Conservation (phyloP, 1,140 invertebrate genomes). For the Leptinotarsa defecta region DNA sequence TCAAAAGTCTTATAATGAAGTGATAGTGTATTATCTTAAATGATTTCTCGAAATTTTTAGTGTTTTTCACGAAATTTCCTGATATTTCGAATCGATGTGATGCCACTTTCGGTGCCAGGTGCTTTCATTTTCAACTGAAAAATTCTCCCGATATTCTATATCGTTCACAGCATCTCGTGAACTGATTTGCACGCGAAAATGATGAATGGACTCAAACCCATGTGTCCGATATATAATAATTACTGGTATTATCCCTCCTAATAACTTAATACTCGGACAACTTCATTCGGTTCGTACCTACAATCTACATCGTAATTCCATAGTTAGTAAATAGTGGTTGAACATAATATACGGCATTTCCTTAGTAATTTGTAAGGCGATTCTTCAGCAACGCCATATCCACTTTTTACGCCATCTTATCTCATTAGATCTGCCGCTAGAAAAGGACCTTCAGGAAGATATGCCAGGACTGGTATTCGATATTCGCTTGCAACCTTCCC, state of each 20-base stretch:
- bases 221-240: background rate
- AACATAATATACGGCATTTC: conserved; percentile 8
- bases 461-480: background rate
- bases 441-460: background rate
- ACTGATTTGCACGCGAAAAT: background rate
- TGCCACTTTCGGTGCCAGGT: no score
- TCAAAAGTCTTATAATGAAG: no score
- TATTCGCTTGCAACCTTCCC: background rate
- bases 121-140: no score
- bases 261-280: background rate
- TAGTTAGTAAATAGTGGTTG: background rate
- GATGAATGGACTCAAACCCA: background rate
- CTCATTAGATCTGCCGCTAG: background rate
- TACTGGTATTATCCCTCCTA: background rate
- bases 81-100: no score
- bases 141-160: no score
- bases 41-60: no score
- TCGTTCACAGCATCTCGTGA: no score
- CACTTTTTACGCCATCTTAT: background rate
- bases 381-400: background rate
- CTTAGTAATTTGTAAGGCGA: background rate
- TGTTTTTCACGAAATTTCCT: no score
- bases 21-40: no score
- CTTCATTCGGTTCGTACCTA: background rate
- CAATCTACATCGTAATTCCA: background rate